phyloP scores from a whole-genome alignment of 1,140 invertebrate genomes.

The Sinonovacula constricta region DNA sequence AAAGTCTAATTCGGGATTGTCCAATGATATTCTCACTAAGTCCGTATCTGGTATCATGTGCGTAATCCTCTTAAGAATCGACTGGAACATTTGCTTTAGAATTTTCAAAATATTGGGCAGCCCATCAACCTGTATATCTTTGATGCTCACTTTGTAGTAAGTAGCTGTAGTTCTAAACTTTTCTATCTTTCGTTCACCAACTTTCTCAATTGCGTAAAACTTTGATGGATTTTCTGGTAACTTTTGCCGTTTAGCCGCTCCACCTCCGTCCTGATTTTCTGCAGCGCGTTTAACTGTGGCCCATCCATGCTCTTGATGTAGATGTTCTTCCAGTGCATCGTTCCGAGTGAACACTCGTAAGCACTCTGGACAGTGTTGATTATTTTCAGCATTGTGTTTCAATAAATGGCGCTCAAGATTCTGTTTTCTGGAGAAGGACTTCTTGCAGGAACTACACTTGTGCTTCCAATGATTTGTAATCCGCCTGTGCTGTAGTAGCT shows the following conservation, averaged over 20 bases:
- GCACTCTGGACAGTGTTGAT: too few species aligned
- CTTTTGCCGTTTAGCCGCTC: background rate
- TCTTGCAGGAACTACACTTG: too few species aligned
- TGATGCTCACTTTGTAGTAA: background rate
- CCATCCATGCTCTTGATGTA: too few species aligned
- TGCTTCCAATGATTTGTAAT: too few species aligned
- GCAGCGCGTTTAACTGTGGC: background rate
- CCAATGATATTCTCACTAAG: background rate
- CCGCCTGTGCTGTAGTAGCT: too few species aligned
- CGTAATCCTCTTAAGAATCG: background rate
- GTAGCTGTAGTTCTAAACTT: too few species aligned
- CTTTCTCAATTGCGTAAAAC: too few species aligned
- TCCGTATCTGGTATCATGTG: background rate
- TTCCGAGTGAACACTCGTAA: background rate
- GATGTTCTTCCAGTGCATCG: background rate
- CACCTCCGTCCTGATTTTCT: background rate
- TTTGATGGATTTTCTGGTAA: background rate
- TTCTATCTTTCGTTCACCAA: too few species aligned
- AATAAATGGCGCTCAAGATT: too few species aligned
- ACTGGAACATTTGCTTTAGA: slow-evolving; percentile 1
- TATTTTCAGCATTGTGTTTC: too few species aligned
- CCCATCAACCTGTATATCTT: background rate
- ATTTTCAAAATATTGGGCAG: background rate
- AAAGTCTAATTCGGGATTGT: too few species aligned
- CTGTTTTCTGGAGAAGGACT: too few species aligned